Percentiles rank a stretch among this genome's conserved stretches.
These are phyloP conservation scores for Chrysolina americana DNA, from an alignment of 2,888 invertebrate genomes.

Conservation along the genomic window DNA sequence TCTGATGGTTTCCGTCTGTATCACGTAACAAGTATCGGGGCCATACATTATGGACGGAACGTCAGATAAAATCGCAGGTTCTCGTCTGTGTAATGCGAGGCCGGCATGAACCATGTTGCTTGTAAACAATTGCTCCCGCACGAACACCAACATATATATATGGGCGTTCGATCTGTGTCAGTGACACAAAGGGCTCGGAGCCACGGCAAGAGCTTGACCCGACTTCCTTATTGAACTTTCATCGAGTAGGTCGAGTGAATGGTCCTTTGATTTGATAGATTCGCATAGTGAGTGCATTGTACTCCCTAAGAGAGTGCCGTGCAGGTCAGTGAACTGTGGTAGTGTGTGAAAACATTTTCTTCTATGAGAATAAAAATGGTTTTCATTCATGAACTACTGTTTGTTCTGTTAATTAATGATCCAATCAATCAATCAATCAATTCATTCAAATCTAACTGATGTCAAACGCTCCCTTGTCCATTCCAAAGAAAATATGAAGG, in stretches of 20 bases:
- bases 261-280: conserved; percentile 29
- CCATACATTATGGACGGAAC: conserved; percentile 53
- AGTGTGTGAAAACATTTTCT: too few species aligned
- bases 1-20: conserved; percentile 43
- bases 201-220: conserved; percentile 48
- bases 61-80: conserved; percentile 49
- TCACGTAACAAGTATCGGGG: conserved; percentile 53
- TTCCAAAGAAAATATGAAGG: too few species aligned
- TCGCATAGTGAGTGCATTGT: too few species aligned
- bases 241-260: conserved; percentile 49
- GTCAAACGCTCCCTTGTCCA: too few species aligned
- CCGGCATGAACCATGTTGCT: conserved; percentile 50
- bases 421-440: too few species aligned
- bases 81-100: conserved; percentile 50
- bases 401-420: too few species aligned
- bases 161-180: conserved; percentile 33
- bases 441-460: too few species aligned
- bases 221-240: conserved; percentile 53
- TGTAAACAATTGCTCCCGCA: conserved; percentile 54
- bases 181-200: conserved; percentile 49
- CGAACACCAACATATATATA: conserved; percentile 50
- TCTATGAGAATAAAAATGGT: too few species aligned
- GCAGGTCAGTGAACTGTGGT: too few species aligned
- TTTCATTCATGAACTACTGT: too few species aligned
- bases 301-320: too few species aligned